Base-by-base conservation (phyloP, 1,140 invertebrate genomes). In the Sinella curviseta region DNA sequence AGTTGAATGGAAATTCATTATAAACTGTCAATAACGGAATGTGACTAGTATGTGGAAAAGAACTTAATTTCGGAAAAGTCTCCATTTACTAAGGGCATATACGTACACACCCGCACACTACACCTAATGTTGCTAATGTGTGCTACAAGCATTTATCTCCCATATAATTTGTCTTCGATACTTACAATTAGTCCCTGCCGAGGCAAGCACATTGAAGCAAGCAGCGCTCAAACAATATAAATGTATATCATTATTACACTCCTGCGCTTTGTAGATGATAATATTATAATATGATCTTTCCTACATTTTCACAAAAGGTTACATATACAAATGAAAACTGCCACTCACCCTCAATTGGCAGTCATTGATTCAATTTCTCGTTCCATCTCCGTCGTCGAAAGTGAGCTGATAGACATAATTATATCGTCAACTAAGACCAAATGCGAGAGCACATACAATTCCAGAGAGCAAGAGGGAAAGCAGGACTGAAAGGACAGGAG, bases 1-100 rank as follows among this genome's bases (percentile, higher is more conserved):
- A n/a, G 55, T 14, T 60, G 55, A 60, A 60, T 24, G 55, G 24
- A 60, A 60, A 60, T 60, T 60, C 55, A 60, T 60, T 60, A 60
- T 8, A 60, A 60, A 60, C 55, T 60, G 55, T 60, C 55, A 60
- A 60, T 60, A 60, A n/a, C 55, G 39, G 24, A 60, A 12, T 26
- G 55, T 3, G 55, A 60, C 12, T n/a, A 14, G 24, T n/a, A n/a
- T n/a, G n/a, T n/a, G 8, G 55, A 60, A 24, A 60, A 14, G 24
- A 26, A 60, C 55, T 60, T 26, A n/a, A 60, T 60, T 60, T 24
- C 4, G 17, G 4, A 17, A 48, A 17, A 48, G 4, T 8, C 39
- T 48, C 4, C 17, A 48, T 48, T n/a, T n/a, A n/a, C n/a, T n/a
- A n/a, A n/a, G n/a, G n/a, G n/a, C n/a, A n/a, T n/a, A n/a, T n/a